Percentiles rank a stretch among this genome's conserved stretches.
These are phyloP conservation scores for Diarsia dahlii DNA, from an alignment of 2,888 invertebrate genomes.

Conservation along the genomic window DNA sequence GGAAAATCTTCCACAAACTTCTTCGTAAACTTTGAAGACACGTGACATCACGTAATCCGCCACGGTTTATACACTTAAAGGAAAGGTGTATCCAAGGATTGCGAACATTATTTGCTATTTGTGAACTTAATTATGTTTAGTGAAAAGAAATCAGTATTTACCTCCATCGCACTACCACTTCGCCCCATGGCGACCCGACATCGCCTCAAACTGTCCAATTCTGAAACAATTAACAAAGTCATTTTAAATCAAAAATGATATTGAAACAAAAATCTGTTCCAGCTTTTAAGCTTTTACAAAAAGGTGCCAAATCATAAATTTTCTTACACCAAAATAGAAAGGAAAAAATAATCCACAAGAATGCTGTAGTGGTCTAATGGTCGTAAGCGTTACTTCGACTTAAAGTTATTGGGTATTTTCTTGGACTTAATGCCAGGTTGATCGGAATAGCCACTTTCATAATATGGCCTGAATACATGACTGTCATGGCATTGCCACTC, in stretches of 20 bases:
- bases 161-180: slow-evolving; percentile 85
- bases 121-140: background rate
- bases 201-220: slow-evolving; percentile 72
- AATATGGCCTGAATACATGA: background rate
- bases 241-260: background rate
- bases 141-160: slow-evolving; percentile 57
- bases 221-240: slow-evolving; percentile 73
- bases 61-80: background rate
- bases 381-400: background rate
- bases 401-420: background rate
- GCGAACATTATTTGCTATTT: background rate
- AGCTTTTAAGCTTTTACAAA: background rate
- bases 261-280: background rate
- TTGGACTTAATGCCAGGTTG: background rate
- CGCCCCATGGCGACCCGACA: slow-evolving; percentile 81
- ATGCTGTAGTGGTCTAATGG: background rate
- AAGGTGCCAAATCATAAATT: background rate
- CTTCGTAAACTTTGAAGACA: background rate
- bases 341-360: background rate
- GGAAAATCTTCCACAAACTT: background rate
- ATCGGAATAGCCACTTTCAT: background rate
- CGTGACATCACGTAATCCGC: background rate
- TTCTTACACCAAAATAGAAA: background rate
- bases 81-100: background rate
- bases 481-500: background rate